Percentiles rank a stretch among this genome's conserved stretches.
Conservation (phyloP, 2,113 vertebrate species). For the Turnix velox region DNA sequence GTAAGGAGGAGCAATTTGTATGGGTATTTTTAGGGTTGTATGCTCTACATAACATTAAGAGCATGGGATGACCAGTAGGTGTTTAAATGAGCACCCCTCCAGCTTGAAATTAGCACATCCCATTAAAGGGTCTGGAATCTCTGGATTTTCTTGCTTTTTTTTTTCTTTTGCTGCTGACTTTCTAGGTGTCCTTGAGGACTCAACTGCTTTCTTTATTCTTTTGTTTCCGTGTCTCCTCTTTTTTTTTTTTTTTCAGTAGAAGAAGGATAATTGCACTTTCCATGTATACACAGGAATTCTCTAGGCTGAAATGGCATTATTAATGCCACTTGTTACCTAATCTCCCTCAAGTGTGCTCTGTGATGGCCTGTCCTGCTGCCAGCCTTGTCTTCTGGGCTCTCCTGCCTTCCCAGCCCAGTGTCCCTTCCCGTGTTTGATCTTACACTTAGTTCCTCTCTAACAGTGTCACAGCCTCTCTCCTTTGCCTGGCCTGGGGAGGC, state of each 20-base stretch:
- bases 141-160: background rate
- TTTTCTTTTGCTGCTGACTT: background rate
- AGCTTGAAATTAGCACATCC: background rate
- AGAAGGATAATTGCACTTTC: background rate
- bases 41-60: background rate
- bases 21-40: background rate
- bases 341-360: background rate
- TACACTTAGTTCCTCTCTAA: background rate
- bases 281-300: background rate
- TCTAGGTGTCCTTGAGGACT: background rate
- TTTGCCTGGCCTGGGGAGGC: background rate
- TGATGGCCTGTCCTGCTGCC: background rate
- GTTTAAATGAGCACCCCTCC: background rate
- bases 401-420: background rate
- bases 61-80: background rate
- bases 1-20: background rate
- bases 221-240: background rate
- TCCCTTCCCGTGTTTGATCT: background rate
- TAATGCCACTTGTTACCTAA: background rate
- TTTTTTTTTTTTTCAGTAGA: slow-evolving; percentile 5
- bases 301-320: background rate
- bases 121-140: background rate
- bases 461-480: background rate
- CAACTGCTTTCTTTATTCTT: background rate
- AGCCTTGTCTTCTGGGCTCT: background rate